phyloP scores from a whole-genome alignment of 2,797 vertebrate genomes.

The Florisuga fusca region DNA sequence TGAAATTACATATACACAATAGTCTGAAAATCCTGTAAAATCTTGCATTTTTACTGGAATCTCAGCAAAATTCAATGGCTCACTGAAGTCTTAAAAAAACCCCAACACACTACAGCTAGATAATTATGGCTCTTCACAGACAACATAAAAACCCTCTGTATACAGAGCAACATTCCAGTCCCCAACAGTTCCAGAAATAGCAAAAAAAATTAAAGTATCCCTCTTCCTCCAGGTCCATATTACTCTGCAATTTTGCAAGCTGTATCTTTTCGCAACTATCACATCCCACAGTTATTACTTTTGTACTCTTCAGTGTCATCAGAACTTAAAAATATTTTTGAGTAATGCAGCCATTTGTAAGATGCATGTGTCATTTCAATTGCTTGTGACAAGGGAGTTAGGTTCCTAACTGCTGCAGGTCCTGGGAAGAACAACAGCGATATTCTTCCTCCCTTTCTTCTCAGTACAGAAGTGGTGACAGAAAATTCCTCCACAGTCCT shows the following conservation, averaged over 20 bases:
- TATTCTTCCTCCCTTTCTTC: background rate
- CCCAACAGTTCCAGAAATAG: background rate
- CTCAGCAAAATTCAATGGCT: background rate
- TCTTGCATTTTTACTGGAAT: background rate
- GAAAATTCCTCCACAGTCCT: background rate
- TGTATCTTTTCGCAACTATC: background rate
- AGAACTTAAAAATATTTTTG: background rate
- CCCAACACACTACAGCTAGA: background rate
- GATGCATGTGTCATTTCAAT: background rate
- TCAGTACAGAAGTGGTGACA: background rate
- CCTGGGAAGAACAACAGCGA: background rate
- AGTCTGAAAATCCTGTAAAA: background rate
- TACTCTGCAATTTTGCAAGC: background rate
- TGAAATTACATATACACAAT: background rate
- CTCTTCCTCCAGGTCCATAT: background rate
- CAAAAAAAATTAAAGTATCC: background rate
- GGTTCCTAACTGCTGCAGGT: rapidly evolving
- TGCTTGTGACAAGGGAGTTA: background rate
- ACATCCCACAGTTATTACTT: background rate
- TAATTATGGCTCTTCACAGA: background rate
- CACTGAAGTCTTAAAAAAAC: background rate
- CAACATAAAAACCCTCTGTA: background rate
- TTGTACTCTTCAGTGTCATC: background rate
- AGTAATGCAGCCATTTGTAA: background rate
- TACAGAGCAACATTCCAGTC: background rate